These are phyloP conservation scores for Isaurus tuberculatus DNA, from an alignment of 92 coral and sea anemone species.

Conservation along the genomic window DNA sequence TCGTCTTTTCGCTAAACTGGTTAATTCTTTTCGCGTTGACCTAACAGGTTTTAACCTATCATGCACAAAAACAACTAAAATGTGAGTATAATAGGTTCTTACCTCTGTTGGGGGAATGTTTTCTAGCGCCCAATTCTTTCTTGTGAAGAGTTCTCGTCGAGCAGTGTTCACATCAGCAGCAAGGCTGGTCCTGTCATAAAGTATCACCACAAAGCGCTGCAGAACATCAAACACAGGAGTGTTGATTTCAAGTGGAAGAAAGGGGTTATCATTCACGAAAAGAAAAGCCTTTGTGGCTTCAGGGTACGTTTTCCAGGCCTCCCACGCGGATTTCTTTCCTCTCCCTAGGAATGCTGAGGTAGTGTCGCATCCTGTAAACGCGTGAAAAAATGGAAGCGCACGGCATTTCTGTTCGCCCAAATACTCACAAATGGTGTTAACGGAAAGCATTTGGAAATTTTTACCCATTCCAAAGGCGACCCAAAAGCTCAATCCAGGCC, in stretches of 20 bases:
- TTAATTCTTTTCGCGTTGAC: too few species aligned
- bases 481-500: conserved; percentile 21
- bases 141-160: conserved; percentile 48
- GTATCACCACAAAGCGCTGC: conserved; percentile 50
- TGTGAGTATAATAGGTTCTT: background rate
- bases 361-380: conserved; percentile 40
- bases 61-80: too few species aligned
- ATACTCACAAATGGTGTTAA: background rate
- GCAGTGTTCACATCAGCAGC: too few species aligned
- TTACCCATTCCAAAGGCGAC: conserved; percentile 51
- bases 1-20: too few species aligned
- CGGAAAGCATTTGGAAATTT: background rate
- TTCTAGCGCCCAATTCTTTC: conserved; percentile 31
- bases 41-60: too few species aligned
- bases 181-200: conserved; percentile 39
- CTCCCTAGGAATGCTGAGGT: conserved; percentile 49
- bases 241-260: background rate
- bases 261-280: too few species aligned
- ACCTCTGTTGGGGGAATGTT: conserved; percentile 61
- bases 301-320: conserved; percentile 27
- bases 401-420: conserved; percentile 29
- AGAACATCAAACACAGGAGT: conserved; percentile 47
- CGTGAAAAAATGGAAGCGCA: conserved; percentile 34
- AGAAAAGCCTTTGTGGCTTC: conserved; percentile 36
- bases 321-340: conserved; percentile 43